Percentiles rank a stretch among this genome's conserved stretches.
These are phyloP conservation scores for Drosophila dunni DNA, from an alignment of 1,140 invertebrate species.

Conservation along the genomic window DNA sequence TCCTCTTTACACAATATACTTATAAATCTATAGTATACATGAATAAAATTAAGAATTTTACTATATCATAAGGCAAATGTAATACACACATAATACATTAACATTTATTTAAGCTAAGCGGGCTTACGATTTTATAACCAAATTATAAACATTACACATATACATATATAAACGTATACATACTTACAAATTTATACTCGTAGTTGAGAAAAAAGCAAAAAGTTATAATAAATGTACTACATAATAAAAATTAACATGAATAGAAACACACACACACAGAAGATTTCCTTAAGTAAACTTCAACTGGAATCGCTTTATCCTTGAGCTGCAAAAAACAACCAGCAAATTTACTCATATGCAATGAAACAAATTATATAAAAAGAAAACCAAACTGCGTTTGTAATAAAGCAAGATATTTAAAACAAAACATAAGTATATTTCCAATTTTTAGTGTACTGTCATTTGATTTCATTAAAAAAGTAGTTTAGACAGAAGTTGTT, in stretches of 20 bases:
- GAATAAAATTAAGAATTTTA: conserved; percentile 31
- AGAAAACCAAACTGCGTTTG: conserved; percentile 53
- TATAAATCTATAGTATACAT: conserved; percentile 26
- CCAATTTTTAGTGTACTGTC: neutral
- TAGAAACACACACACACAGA: conserved; percentile 17
- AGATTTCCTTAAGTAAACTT: conserved; percentile 19
- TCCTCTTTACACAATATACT: conserved; percentile 48
- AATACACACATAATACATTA: conserved; percentile 25
- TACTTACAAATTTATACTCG: conserved; percentile 54
- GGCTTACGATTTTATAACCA: conserved; percentile 81
- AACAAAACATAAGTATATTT: conserved; percentile 9
- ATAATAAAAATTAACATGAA: conserved; percentile 26
- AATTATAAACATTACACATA: conserved; percentile 48
- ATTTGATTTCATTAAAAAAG: too few species aligned
- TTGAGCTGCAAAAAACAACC: conserved; percentile 44
- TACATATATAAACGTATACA: conserved; percentile 32
- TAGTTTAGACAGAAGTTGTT: too few species aligned
- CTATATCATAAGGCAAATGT: conserved; percentile 61
- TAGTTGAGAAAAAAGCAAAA: conserved; percentile 39
- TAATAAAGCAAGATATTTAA: conserved; percentile 74
- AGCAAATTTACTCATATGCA: conserved; percentile 61
- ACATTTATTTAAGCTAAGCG: conserved; percentile 60
- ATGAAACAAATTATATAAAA: conserved; percentile 59
- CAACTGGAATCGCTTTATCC: conserved; percentile 44
- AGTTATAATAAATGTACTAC: conserved; percentile 38